Evolutionary conservation across 1,140 invertebrate genomes (phyloP).

Genomic region (Pissodes strobi): DNA sequence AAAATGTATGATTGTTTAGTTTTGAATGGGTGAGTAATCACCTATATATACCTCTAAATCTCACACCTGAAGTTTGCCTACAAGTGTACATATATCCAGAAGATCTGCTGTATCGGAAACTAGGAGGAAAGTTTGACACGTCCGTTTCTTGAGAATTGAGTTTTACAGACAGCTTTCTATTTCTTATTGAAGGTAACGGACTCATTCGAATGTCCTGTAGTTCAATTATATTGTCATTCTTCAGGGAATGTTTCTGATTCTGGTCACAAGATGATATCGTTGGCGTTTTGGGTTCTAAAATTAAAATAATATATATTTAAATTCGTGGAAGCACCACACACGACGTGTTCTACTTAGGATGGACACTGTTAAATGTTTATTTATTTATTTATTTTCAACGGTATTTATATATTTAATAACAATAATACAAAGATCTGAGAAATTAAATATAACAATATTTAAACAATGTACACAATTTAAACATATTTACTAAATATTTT

Average conservation of each 20-base stretch:
- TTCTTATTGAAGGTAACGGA: slow-evolving; percentile 79
- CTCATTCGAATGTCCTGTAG: slow-evolving; percentile 81
- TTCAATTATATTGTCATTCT: slow-evolving; percentile 74
- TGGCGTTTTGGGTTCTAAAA: slow-evolving; percentile 55
- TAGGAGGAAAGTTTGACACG: slow-evolving; percentile 74
- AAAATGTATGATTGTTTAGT: too few relatives aligned
- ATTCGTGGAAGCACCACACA: too few relatives aligned
- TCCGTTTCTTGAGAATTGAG: slow-evolving; percentile 62
- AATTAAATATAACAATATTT: too few relatives aligned
- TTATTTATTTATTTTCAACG: too few relatives aligned
- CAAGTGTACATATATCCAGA: slow-evolving; percentile 58
- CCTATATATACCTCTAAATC: slow-evolving; percentile 61
- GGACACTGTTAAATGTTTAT: too few relatives aligned
- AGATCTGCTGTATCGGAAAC: slow-evolving; percentile 74
- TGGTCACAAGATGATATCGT: slow-evolving; percentile 37
- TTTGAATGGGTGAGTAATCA: too few relatives aligned
- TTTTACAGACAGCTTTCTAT: slow-evolving; percentile 61
- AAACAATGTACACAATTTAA: too few relatives aligned
- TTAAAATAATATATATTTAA: slow-evolving; percentile 4
- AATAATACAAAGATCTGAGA: too few relatives aligned
- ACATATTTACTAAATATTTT: too few relatives aligned
- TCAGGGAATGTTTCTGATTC: slow-evolving; percentile 40
- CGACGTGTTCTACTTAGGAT: too few relatives aligned
- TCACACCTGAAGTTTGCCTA: slow-evolving; percentile 60
- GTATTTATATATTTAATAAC: too few relatives aligned